Percentiles rank a stretch among this genome's conserved stretches.
Evolutionary conservation across 30 jellyfish, hydroid and myxozoan genomes (phyloP).

Genomic region (Calvadosia cruxmelitensis): DNA sequence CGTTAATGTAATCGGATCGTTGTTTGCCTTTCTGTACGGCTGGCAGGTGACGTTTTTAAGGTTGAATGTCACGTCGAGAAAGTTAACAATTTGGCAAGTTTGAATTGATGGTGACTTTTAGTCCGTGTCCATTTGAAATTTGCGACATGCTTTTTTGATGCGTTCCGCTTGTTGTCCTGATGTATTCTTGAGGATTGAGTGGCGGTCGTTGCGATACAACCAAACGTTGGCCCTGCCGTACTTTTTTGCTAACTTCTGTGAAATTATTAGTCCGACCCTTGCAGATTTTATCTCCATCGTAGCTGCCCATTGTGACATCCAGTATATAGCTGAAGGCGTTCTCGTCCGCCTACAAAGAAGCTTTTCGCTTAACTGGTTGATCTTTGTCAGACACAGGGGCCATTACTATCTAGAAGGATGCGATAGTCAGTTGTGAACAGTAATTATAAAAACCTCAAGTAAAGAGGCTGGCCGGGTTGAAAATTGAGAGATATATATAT

Average conservation of each 20-base stretch:
- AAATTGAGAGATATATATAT: too few relatives aligned
- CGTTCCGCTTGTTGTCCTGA: constrained; percentile 30
- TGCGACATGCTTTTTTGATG: constrained; percentile 6
- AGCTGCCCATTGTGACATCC: too few relatives aligned
- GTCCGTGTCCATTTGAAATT: constrained; percentile 9
- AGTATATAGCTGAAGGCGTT: too few relatives aligned
- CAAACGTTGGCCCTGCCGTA: constrained; percentile 24
- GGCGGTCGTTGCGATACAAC: constrained; percentile 48
- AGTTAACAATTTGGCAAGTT: constrained; percentile 40
- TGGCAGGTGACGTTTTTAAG: constrained; percentile 18
- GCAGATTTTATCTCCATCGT: too few relatives aligned
- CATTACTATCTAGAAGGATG: too few relatives aligned
- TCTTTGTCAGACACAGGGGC: too few relatives aligned
- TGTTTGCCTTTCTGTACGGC: constrained; percentile 38
- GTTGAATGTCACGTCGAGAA: constrained; percentile 40
- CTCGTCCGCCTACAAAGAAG: too few relatives aligned
- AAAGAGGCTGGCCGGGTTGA: too few relatives aligned
- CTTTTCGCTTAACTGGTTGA: too few relatives aligned
- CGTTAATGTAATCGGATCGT: constrained; percentile 31
- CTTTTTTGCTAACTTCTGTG: constrained; percentile 8
- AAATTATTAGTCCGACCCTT: constrained; percentile 29
- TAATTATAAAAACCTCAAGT: too few relatives aligned
- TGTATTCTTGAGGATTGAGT: constrained; percentile 13
- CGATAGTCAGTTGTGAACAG: too few relatives aligned
- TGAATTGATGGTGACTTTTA: constrained; percentile 29